Base-by-base conservation (phyloP, 1,140 invertebrate species). In the Cheumatopsyche charites region DNA sequence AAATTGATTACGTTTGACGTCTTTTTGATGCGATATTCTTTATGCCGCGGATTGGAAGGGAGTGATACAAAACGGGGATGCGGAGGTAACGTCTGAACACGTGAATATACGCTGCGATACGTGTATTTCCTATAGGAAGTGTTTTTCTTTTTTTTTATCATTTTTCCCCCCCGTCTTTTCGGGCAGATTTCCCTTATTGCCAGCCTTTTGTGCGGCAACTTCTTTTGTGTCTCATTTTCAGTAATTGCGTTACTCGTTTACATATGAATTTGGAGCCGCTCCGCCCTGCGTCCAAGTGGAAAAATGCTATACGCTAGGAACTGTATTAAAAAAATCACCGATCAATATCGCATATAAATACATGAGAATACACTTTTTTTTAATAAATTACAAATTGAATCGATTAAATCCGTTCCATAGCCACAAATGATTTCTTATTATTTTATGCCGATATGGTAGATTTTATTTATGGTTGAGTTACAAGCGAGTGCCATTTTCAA, bases 1-100 rank as follows among this genome's bases (percentile, higher is more conserved):
- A 82, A 82, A 82, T 82, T 82, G 80, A 82, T 82, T 82, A 82
- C 78, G 76, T 82, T 80, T 80, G 77, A 79, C 79, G 80, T 81
- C 68, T 79, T 80, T 82, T 82, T 82, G 79, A 82, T 78, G 77
- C 65, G 73, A 76, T 74, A 75, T 76, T 75, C 75, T 78, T 78
- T 76, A 74, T 67, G 58, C 55, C 11, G 42, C 42, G 68, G 49
- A 55, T 69, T 58, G 21, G 55, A 58, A 58, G 55, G 55, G 55
- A 58, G 55, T 58, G 55, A 58, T 58, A 25, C 55, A 11, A n/a
- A 19, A 19, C 17, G 17, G 45, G 45, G 13, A 49, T 26, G 62
- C 19, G 5, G 29, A 17, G 66, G 66, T 47, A 68, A 55, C n/a
- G n/a, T n/a, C n/a, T n/a, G n/a, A n/a, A n/a, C n/a, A 68, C 45